Conservation (phyloP, 2,797 vertebrate genomes). For the Poeciliopsis paucimaculata region DNA sequence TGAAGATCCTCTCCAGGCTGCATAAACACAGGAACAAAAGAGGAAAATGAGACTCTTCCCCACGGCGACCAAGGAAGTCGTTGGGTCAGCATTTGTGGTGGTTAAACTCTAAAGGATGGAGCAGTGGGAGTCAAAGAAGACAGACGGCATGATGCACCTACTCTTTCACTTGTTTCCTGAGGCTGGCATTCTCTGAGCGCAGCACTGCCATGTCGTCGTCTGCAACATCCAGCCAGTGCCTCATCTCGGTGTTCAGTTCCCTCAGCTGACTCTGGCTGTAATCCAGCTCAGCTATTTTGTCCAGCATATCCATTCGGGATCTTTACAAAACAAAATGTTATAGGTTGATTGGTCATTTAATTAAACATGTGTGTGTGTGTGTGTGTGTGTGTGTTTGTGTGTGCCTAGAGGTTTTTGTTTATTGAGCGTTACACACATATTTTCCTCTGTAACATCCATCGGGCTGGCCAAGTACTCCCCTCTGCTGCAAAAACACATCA, state of each 20-base stretch:
- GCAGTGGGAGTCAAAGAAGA: not conserved
- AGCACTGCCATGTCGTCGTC: constrained; percentile 59
- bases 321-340: constrained; percentile 29
- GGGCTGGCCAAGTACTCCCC: constrained; percentile 10
- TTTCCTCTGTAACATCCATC: constrained; percentile 45
- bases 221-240: constrained; percentile 59
- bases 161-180: constrained; percentile 60
- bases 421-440: constrained; percentile 55
- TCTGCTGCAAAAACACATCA: not conserved
- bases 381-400: not conserved
- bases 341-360: not conserved
- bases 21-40: constrained; percentile 30
- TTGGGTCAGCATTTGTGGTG: not conserved
- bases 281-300: constrained; percentile 63
- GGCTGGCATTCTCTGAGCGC: constrained; percentile 50
- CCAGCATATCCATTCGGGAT: constrained; percentile 47
- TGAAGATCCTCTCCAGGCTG: constrained; percentile 57
- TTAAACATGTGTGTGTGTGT: not conserved
- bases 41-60: not conserved
- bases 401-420: not conserved
- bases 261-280: constrained; percentile 50
- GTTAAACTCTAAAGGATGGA: not conserved
- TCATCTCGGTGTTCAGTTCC: constrained; percentile 54
- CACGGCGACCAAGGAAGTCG: not conserved
- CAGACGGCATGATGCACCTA: constrained; percentile 14